Evolutionary conservation across 2,888 invertebrate species (phyloP).

Genomic region (Horisme vitalbata): DNA sequence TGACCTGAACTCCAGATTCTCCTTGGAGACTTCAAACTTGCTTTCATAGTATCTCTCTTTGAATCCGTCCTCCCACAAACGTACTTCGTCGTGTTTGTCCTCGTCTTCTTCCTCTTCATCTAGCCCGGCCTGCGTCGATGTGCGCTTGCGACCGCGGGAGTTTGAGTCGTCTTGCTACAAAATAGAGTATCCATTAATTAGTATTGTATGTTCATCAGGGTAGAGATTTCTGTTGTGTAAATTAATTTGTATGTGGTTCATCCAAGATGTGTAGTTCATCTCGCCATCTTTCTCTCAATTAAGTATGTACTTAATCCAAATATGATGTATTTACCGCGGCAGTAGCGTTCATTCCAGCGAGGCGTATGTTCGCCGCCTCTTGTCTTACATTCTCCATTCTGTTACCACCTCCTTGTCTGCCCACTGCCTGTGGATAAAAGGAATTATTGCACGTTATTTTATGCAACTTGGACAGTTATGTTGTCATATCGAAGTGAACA

Average conservation of each 20-base stretch:
- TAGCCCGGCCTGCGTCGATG: constrained; percentile 74
- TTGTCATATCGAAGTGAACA: too few relatives aligned
- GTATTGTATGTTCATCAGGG: too few relatives aligned
- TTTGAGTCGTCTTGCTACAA: constrained; percentile 36
- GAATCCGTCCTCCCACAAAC: constrained; percentile 98
- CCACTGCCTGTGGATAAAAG: constrained; percentile 8
- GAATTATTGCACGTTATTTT: too few relatives aligned
- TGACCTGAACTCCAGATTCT: constrained; percentile 91
- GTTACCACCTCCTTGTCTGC: constrained; percentile 8
- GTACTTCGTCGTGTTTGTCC: constrained; percentile 93
- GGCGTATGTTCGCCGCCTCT: constrained; percentile 88
- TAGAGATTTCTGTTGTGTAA: too few relatives aligned
- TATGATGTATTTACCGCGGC: constrained; percentile 45
- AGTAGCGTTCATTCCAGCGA: constrained; percentile 81
- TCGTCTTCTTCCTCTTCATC: constrained; percentile 86
- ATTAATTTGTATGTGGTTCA: too few relatives aligned
- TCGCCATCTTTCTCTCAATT: too few relatives aligned
- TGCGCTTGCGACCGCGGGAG: constrained; percentile 81
- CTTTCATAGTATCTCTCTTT: constrained; percentile 99
- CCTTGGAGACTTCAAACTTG: constrained; percentile 91
- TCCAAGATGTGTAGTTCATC: too few relatives aligned
- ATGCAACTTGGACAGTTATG: too few relatives aligned
- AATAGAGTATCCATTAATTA: constrained; percentile 6
- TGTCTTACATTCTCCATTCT: constrained; percentile 87
- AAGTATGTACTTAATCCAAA: not conserved